Evolutionary conservation across 2,888 invertebrate genomes (phyloP), one percentile per base, ranked within the genome.

Genomic region (Phytoseiulus persimilis): DNA sequence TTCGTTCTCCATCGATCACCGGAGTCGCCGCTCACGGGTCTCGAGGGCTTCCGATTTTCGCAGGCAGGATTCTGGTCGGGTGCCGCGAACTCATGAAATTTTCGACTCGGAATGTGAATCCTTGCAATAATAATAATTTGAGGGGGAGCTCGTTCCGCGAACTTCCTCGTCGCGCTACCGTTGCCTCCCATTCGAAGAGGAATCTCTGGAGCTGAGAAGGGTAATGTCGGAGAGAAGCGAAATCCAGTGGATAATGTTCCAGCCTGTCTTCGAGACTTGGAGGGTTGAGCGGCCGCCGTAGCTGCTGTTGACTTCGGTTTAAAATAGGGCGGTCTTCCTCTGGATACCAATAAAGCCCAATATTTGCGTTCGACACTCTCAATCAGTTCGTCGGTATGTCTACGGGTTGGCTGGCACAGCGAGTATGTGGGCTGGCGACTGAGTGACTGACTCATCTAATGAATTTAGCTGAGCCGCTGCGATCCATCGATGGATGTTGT

Each of bases 361-460:
- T 32, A 83, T 33, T 32, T 87, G n/a, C 87, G 32, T 33, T 33
- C 87, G 32, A 45, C 33, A 33, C 87, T 33, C 87, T 87, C 39
- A n/a, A 83, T 83, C 87, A n/a, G 87, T 87, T 87, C 87, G 87
- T 87, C 87, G 3, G 87, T 11, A n/a, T 9, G 18, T 83, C 33
- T 31, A 33, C 33, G 32, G 84, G 23, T 14, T 31, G 84, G 11
- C 14, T 84, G 84, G 84, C 32, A 32, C 14, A 33, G 33, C 84
- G 84, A 33, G 33, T 33, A 33, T 32, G 33, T 33, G 84, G 84
- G 32, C 33, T 33, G 33, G 87, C 32, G 87, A 87, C 39, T 33
- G 32, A 87, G 87, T 87, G 87, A 87, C 87, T 87, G 87, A 87
- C 87, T 87, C 87, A 87, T 87, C 87, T 87, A 87, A 87, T 87